A percentile compares a stretch with the other conserved stretches of the same genome.
Conservation (phyloP, 2,888 invertebrate genomes). For the Drosophila anomalipes region DNA sequence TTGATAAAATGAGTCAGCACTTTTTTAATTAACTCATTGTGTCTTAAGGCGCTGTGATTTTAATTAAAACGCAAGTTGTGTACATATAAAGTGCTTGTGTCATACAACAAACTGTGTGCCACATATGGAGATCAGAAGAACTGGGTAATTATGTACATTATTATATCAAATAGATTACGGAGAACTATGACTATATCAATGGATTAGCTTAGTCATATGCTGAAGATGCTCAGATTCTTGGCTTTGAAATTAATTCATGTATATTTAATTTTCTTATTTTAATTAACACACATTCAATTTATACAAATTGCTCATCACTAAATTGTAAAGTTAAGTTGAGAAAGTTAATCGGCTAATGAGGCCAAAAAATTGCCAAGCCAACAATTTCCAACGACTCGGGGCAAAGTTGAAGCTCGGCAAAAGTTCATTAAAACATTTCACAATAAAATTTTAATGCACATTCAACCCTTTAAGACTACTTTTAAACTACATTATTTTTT, state of each 20-base stretch:
- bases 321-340: constrained; percentile 3
- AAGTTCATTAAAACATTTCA: constrained; percentile 24
- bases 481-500: constrained; percentile 10
- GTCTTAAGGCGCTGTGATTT: constrained; percentile 10
- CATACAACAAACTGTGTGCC: neutral
- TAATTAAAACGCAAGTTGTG: constrained; percentile 32
- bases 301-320: neutral
- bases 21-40: constrained; percentile 65
- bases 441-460: constrained; percentile 24
- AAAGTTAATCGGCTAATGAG: neutral
- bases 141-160: neutral
- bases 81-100: constrained; percentile 1
- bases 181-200: neutral
- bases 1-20: constrained; percentile 46
- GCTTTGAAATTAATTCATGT: neutral
- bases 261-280: neutral
- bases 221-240: neutral
- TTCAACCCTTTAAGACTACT: constrained; percentile 19
- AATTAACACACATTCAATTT: neutral
- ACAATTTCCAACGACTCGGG: constrained; percentile 1
- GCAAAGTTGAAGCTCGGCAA: neutral
- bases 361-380: neutral
- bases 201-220: neutral
- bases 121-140: neutral
- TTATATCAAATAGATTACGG: neutral